Base-by-base conservation (phyloP, 2,797 vertebrate species). In the Diceros bicornis region DNA sequence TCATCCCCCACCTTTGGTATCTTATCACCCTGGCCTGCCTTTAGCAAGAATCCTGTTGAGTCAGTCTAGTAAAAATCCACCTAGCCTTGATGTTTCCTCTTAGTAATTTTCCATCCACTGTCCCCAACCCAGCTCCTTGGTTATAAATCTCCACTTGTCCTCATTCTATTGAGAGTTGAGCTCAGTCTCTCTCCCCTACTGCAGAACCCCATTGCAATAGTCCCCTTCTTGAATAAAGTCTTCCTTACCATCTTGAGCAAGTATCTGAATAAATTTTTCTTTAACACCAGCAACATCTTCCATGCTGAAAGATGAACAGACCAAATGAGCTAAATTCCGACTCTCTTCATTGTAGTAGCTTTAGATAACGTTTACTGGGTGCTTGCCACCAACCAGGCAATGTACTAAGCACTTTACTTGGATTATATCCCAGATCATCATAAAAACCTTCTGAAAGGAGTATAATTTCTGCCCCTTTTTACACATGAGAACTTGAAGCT, bases 301-400 rank as follows among this genome's bases (percentile, higher is more conserved):
- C 55, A 77, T 23, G 12, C 34, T 85, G 64, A 94, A 62, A 89
- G 34, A 72, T 20, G 17, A 79, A 96, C 92, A 87, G 47, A 87
- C 13, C 13, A 64, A 75, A 62, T 12, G 7, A 87, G 23, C 27
- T 77, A 11, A 86, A 92, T 88, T 90, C 21, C 74, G 72, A 77
- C 3, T 77, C 4, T 50, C 29, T 93, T 96, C 4, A 61, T 23
- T 75, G 17, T 32, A 50, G 29, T 50, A n/a, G 25, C n/a, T 75
- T 92, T 91, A 75, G 47, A 47, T 61, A 84, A 90, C 37, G 62
- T 50, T 62, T 77, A 64, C 23, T 14, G 14, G 72, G 52, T 69
- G 7, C 50, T 91, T 64, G 14, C 47, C 59, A 88, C 66, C 32
- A 78, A 61, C 7, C 27, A 96, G 44, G n/a, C n/a, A 88, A 77